These are phyloP conservation scores for Pristiophorus japonicus DNA, from an alignment of 2,113 vertebrate species.

Conservation along the genomic window DNA sequence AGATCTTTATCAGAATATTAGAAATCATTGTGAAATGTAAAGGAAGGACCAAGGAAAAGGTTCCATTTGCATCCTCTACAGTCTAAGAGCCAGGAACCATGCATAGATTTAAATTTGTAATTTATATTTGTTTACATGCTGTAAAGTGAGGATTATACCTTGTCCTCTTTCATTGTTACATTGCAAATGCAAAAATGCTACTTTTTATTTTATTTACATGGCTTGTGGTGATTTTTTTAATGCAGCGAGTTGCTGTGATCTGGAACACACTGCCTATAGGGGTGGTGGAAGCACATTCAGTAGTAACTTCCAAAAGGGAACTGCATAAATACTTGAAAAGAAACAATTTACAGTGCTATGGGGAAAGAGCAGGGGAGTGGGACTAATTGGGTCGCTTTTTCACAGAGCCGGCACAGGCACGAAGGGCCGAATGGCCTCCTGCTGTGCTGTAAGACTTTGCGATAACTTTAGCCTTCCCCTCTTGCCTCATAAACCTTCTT, in stretches of 20 bases:
- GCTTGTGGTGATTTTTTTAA: neutral
- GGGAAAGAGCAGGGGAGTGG: too few relatives aligned
- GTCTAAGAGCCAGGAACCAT: neutral
- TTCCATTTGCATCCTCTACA: neutral
- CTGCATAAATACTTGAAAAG: neutral
- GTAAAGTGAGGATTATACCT: neutral
- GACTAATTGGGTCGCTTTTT: too few relatives aligned
- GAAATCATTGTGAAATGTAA: neutral
- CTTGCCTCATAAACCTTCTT: too few relatives aligned
- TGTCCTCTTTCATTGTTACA: neutral
- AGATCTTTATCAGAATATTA: neutral
- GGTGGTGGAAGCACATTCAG: neutral
- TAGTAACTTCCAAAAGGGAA: neutral
- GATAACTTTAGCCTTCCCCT: too few relatives aligned
- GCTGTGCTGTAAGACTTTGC: too few relatives aligned
- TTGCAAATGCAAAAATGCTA: neutral
- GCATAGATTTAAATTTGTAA: neutral
- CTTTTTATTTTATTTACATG: neutral
- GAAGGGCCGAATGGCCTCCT: too few relatives aligned
- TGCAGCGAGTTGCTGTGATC: neutral
- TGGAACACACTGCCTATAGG: neutral
- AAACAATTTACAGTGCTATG: neutral
- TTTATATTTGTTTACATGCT: neutral
- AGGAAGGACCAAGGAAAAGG: neutral
- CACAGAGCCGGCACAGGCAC: too few relatives aligned